Conservation (phyloP, 2,888 invertebrate species). For the Achlya flavicornis region DNA sequence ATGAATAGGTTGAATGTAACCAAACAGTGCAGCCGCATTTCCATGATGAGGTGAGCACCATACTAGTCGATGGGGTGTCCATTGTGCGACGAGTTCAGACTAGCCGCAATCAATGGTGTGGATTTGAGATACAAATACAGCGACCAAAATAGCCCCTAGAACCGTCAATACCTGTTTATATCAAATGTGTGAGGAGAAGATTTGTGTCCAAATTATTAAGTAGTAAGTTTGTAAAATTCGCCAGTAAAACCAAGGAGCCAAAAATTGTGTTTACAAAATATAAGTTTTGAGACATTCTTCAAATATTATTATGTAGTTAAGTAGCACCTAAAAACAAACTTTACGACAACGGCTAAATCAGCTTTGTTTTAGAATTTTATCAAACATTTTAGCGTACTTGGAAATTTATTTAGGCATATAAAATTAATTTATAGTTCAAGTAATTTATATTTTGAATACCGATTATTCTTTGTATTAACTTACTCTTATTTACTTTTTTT, state of each 20-base stretch:
- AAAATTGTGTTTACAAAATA: not conserved
- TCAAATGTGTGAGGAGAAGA: not conserved
- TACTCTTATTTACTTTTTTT: too few species aligned
- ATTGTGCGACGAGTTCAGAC: slow-evolving; percentile 43
- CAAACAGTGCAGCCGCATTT: slow-evolving; percentile 26
- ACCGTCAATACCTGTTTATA: not conserved
- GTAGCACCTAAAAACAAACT: slow-evolving; percentile 19
- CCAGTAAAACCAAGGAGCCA: too few species aligned
- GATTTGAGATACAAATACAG: slow-evolving; percentile 40
- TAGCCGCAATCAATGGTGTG: slow-evolving; percentile 55
- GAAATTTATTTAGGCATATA: not conserved
- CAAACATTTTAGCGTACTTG: not conserved
- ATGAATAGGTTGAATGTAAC: slow-evolving; percentile 26
- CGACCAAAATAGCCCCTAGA: not conserved
- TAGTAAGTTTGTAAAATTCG: not conserved
- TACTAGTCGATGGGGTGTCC: slow-evolving; percentile 47
- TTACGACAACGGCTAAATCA: slow-evolving; percentile 8
- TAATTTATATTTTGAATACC: not conserved
- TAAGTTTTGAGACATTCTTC: slow-evolving; percentile 24
- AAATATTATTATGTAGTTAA: slow-evolving; percentile 31
- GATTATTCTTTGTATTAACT: not conserved
- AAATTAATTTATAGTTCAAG: not conserved
- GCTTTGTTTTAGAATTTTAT: not conserved
- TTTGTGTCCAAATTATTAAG: not conserved
- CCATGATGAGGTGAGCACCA: slow-evolving; percentile 25